Evolutionary conservation across 1,140 invertebrate species (phyloP).

Genomic region (Calosoma granatense): DNA sequence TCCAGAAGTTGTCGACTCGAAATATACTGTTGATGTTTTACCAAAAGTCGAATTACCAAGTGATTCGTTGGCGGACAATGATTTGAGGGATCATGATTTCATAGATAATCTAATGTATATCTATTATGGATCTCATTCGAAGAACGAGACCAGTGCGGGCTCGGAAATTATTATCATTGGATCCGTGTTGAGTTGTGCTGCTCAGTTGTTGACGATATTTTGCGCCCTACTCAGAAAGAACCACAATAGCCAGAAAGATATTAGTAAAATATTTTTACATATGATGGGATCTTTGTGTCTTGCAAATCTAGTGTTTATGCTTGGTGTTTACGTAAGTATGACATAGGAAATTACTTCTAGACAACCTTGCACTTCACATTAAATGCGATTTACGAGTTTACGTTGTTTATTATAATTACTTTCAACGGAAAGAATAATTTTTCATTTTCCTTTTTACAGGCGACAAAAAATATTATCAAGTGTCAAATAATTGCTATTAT

Average conservation of each 20-base stretch:
- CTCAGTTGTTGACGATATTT: slow-evolving; percentile 31
- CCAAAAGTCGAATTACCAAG: slow-evolving; percentile 30
- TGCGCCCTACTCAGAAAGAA: slow-evolving; percentile 30
- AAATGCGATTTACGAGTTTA: not conserved
- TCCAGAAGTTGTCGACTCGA: slow-evolving; percentile 26
- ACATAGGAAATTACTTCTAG: not conserved
- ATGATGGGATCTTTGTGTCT: slow-evolving; percentile 29
- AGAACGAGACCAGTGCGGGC: slow-evolving; percentile 28
- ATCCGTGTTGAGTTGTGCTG: slow-evolving; percentile 31
- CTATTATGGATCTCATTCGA: slow-evolving; percentile 38
- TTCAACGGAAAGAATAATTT: too few relatives aligned
- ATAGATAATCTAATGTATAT: slow-evolving; percentile 49
- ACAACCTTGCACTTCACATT: not conserved
- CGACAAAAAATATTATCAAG: slow-evolving; percentile 43
- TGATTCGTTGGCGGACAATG: slow-evolving; percentile 31
- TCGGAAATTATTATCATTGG: slow-evolving; percentile 33
- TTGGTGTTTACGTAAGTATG: slow-evolving; percentile 38
- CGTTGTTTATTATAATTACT: too few relatives aligned
- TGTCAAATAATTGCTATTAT: slow-evolving; percentile 53
- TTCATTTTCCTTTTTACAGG: slow-evolving; percentile 35
- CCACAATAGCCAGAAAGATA: slow-evolving; percentile 25
- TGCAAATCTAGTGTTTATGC: slow-evolving; percentile 37
- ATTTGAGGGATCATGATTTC: slow-evolving; percentile 40
- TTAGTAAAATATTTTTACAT: slow-evolving; percentile 31
- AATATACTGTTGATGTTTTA: slow-evolving; percentile 27